Conservation (phyloP, 2,113 vertebrate genomes). For the Oryzias curvinotus region DNA sequence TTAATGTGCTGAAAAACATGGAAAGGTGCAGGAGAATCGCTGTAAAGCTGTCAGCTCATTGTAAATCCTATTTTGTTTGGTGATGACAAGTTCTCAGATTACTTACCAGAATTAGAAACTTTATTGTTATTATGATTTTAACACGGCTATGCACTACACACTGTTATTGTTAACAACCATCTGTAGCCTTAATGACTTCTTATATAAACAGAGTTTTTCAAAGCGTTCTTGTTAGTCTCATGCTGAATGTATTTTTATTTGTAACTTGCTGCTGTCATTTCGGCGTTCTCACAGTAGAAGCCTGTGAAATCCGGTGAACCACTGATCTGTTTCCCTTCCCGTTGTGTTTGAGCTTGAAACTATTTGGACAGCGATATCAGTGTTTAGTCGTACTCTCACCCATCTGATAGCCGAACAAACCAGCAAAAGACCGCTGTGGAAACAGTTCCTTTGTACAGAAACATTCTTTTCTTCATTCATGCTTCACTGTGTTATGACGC, state of each 20-base stretch:
- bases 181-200: too few species aligned
- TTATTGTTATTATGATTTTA: too few species aligned
- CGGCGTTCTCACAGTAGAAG: constrained; percentile 39
- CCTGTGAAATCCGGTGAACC: background rate
- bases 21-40: too few species aligned
- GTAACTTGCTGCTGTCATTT: constrained; percentile 29
- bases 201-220: too few species aligned
- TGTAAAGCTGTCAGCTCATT: too few species aligned
- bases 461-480: background rate
- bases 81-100: too few species aligned
- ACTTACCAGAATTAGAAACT: too few species aligned
- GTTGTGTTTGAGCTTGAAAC: background rate
- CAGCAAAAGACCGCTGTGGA: constrained; percentile 10
- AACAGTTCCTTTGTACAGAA: background rate
- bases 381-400: constrained; percentile 12
- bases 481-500: background rate
- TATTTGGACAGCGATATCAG: constrained; percentile 38
- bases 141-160: too few species aligned
- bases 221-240: constrained; percentile 6
- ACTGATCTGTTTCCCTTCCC: constrained; percentile 5
- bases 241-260: constrained; percentile 49
- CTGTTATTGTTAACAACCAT: too few species aligned
- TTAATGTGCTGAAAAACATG: too few species aligned
- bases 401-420: constrained; percentile 7
- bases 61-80: too few species aligned